Base-by-base conservation (phyloP, 2,888 invertebrate genomes). In the Neocrepidodera transversa region DNA sequence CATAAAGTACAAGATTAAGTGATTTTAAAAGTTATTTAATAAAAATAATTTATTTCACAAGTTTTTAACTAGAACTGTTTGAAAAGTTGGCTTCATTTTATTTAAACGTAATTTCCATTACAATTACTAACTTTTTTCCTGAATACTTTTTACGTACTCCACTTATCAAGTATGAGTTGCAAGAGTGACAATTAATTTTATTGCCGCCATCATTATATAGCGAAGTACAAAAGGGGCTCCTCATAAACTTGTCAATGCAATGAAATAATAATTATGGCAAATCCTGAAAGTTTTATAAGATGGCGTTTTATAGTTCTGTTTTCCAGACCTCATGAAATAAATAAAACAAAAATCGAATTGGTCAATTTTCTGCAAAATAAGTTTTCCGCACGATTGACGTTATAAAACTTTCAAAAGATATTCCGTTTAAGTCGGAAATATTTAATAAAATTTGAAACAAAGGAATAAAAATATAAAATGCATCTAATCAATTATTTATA, bases 261-360 rank as follows among this genome's bases (percentile, higher is more conserved):
- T 38, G 38, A 38, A 38, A 38, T 17, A 38, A 38, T 38, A 16
- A 38, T 38, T 38, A 38, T 17, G 1, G 16, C 10, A 38, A 16
- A 17, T 17, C 38, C 8, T 38, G 38, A 16, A 38, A 38, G 1
- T 38, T 38, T 38, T 38, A 38, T 38, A 38, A 38, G 38, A 38
- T 38, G 17, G 13, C 38, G 38, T 38, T 38, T 38, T 38, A 38
- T 38, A 38, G 38, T 38, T 38, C 38, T 38, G 38, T 38, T 38
- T 38, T 38, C 38, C 38, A 38, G 38, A 38, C 38, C 8, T 38
- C 16, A 10, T 16, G 38, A 7, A 16, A 38, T 38, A 38, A 38
- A 38, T 38, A 38, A 38, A 38, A 38, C 17, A 38, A 38, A 38
- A 38, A 16, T 17, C 38, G 38, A 38, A 38, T 8, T 2, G 38